phyloP scores from a whole-genome alignment of 2,888 invertebrate species.

The Thereva unica region DNA sequence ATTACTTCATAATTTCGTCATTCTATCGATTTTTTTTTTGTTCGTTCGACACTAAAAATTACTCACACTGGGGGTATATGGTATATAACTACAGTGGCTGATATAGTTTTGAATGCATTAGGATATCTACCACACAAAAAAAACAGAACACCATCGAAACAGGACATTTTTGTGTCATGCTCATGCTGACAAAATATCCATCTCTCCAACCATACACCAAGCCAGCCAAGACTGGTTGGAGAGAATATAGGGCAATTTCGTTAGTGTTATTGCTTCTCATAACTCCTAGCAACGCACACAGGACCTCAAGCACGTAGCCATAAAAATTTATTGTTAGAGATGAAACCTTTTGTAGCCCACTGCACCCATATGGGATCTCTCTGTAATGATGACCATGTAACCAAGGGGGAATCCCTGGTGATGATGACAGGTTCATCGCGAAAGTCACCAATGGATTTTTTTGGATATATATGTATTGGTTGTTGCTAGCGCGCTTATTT shows the following conservation, averaged over 20 bases:
- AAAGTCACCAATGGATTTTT: background rate
- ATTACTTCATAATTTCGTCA: constrained; percentile 35
- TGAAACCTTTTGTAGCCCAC: constrained; percentile 6
- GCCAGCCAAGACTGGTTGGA: too few relatives aligned
- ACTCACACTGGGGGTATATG: constrained; percentile 3
- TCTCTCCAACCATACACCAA: too few relatives aligned
- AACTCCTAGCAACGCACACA: too few relatives aligned
- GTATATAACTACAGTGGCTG: constrained; percentile 18
- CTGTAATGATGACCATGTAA: constrained; percentile 26
- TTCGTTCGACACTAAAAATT: constrained; percentile 1
- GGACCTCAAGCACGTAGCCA: too few relatives aligned
- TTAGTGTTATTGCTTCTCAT: too few relatives aligned
- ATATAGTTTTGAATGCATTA: constrained; percentile 1
- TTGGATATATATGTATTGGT: too few relatives aligned
- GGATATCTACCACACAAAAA: background rate
- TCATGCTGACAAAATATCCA: background rate
- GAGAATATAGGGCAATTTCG: too few relatives aligned
- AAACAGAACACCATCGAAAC: background rate
- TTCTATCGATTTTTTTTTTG: constrained; percentile 33
- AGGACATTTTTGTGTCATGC: constrained; percentile 6
- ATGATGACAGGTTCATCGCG: background rate
- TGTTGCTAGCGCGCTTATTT: constrained; percentile 3
- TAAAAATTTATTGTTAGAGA: background rate
- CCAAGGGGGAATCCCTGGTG: constrained; percentile 4
- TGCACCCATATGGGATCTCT: constrained; percentile 19